phyloP scores from a whole-genome alignment of 1,140 invertebrate species.

The Neodiprion pinetum region DNA sequence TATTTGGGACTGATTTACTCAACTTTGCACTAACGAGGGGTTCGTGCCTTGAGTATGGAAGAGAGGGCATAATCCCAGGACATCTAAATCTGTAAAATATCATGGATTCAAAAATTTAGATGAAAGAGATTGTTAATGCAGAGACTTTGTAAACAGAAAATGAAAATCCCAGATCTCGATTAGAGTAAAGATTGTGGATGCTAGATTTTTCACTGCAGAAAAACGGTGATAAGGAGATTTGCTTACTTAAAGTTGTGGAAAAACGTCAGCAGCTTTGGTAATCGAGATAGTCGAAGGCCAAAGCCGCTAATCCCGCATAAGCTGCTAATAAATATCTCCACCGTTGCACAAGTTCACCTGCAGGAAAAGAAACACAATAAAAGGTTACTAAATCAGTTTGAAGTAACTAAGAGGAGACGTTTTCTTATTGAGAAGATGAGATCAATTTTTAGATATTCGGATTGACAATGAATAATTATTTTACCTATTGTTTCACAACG shows the following conservation, averaged over 20 bases:
- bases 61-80: conserved; percentile 48
- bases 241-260: background rate
- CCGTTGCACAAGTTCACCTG: background rate
- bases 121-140: too few relatives aligned
- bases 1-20: conserved; percentile 48
- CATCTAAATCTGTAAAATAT: background rate
- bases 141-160: too few relatives aligned
- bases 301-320: background rate
- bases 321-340: background rate
- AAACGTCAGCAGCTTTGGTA: conserved; percentile 1
- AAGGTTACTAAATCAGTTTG: too few relatives aligned
- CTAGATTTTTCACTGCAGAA: too few relatives aligned
- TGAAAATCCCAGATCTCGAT: too few relatives aligned
- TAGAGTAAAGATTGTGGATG: too few relatives aligned
- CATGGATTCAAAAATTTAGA: background rate
- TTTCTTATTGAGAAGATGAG: too few relatives aligned
- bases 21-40: conserved; percentile 44
- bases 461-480: too few relatives aligned
- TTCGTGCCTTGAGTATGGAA: conserved; percentile 52
- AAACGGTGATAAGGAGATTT: background rate
- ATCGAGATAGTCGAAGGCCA: background rate
- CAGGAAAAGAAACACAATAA: background rate
- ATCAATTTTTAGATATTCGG: too few relatives aligned
- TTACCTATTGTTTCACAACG: too few relatives aligned
- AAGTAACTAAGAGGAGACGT: too few relatives aligned